A percentile compares a stretch with the other conserved stretches of the same genome.
phyloP scores from a whole-genome alignment of 2,888 invertebrate genomes.

The Ctena decussata region DNA sequence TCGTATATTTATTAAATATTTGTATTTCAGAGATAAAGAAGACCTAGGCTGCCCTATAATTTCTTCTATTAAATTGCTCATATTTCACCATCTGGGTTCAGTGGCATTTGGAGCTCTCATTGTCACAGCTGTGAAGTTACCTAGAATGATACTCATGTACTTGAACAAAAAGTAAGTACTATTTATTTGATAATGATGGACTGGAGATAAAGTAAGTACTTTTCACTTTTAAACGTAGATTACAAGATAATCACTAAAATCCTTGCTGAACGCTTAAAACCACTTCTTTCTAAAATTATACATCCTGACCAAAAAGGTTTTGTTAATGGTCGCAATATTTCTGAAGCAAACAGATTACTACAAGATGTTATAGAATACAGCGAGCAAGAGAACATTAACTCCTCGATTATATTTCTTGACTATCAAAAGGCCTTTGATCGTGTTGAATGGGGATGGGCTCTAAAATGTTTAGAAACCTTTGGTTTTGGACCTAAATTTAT shows the following conservation, averaged over 20 bases:
- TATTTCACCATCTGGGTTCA: slow-evolving; percentile 87
- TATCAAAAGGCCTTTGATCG: slow-evolving; percentile 20
- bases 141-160: slow-evolving; percentile 87
- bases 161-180: slow-evolving; percentile 87
- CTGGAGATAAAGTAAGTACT: too few species aligned
- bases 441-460: slow-evolving; percentile 12
- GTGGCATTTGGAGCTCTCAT: slow-evolving; percentile 87
- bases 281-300: slow-evolving; percentile 13
- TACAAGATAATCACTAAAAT: slow-evolving; percentile 23
- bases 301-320: slow-evolving; percentile 22
- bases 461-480: slow-evolving; percentile 2
- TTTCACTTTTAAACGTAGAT: slow-evolving; percentile 24
- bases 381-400: not conserved
- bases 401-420: slow-evolving; percentile 12
- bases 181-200: not conserved
- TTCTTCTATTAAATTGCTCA: slow-evolving; percentile 79
- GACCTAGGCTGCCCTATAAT: slow-evolving; percentile 77
- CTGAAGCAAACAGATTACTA: slow-evolving; percentile 5
- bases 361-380: slow-evolving; percentile 18
- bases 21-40: slow-evolving; percentile 80
- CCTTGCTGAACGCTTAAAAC: slow-evolving; percentile 9
- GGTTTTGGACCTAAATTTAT: slow-evolving; percentile 7
- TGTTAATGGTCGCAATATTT: slow-evolving; percentile 11
- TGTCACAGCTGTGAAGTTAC: slow-evolving; percentile 87
- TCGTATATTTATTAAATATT: too few species aligned